Percentiles rank a stretch among this genome's conserved stretches.
Evolutionary conservation across 92 coral and sea anemone species (phyloP).

Genomic region (Palythoa grandis): DNA sequence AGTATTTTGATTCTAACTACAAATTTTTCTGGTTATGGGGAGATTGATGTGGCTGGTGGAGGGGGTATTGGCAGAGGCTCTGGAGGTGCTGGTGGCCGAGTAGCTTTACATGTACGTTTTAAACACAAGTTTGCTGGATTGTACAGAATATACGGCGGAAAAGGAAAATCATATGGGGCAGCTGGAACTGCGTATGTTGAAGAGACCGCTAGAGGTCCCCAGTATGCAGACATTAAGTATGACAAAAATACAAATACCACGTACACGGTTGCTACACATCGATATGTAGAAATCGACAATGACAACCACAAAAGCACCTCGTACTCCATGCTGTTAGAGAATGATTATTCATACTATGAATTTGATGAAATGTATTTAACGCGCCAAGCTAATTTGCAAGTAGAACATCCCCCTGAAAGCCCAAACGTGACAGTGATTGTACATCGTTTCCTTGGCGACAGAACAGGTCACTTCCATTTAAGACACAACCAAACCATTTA

Average conservation of each 20-base stretch:
- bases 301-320: slow-evolving; percentile 56
- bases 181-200: slow-evolving; percentile 75
- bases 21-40: slow-evolving; percentile 73
- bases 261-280: slow-evolving; percentile 59
- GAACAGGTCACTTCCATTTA: slow-evolving; percentile 72
- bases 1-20: slow-evolving; percentile 66
- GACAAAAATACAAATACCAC: slow-evolving; percentile 60
- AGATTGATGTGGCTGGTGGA: slow-evolving; percentile 65
- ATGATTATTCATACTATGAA: slow-evolving; percentile 55
- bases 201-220: slow-evolving; percentile 77
- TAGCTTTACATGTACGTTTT: slow-evolving; percentile 67
- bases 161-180: slow-evolving; percentile 60
- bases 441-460: slow-evolving; percentile 76
- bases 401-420: slow-evolving; percentile 61
- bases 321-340: slow-evolving; percentile 56
- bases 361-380: slow-evolving; percentile 65
- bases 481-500: slow-evolving; percentile 67
- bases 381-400: slow-evolving; percentile 57
- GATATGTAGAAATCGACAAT: slow-evolving; percentile 58
- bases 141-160: slow-evolving; percentile 64
- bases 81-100: slow-evolving; percentile 70
- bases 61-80: slow-evolving; percentile 57
- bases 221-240: slow-evolving; percentile 69
- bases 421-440: slow-evolving; percentile 67
- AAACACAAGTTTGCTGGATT: slow-evolving; percentile 72